Conservation (phyloP, 2,113 vertebrate genomes). For the Lipotes vexillifer region DNA sequence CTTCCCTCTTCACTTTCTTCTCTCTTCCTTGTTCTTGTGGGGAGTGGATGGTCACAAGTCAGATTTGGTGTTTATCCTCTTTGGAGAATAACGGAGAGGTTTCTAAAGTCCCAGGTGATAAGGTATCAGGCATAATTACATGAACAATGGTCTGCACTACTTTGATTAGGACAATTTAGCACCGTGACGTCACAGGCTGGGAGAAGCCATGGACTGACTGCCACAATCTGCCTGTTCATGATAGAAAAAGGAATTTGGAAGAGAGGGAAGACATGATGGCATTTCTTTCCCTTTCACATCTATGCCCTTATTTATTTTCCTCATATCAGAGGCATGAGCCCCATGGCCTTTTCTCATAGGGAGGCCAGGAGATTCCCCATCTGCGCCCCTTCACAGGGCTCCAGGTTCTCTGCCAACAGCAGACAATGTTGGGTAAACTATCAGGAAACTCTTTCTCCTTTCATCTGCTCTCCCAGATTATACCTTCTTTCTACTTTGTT, state of each 20-base stretch:
- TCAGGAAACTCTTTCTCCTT: not conserved
- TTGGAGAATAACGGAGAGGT: constrained; percentile 51
- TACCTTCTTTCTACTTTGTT: constrained; percentile 40
- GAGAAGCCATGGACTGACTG: not conserved
- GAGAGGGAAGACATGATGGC: not conserved
- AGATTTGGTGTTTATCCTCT: not conserved
- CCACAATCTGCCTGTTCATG: not conserved
- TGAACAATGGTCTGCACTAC: constrained; percentile 50
- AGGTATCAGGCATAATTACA: not conserved
- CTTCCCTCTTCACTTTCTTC: not conserved
- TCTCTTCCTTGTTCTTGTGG: not conserved
- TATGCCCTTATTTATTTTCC: not conserved
- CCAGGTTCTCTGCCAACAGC: not conserved
- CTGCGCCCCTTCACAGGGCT: not conserved
- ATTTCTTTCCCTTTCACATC: not conserved
- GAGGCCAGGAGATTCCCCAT: not conserved
- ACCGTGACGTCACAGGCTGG: not conserved
- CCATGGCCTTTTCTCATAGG: not conserved
- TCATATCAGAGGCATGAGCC: not conserved
- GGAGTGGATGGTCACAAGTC: not conserved
- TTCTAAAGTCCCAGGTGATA: constrained; percentile 29
- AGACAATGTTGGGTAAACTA: not conserved
- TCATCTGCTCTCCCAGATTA: constrained; percentile 39
- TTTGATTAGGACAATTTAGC: not conserved
- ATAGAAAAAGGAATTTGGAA: not conserved